Evolutionary conservation across 2,888 invertebrate species (phyloP), one percentile per base, ranked within the genome.

Genomic region (Incurvaria masculella): DNA sequence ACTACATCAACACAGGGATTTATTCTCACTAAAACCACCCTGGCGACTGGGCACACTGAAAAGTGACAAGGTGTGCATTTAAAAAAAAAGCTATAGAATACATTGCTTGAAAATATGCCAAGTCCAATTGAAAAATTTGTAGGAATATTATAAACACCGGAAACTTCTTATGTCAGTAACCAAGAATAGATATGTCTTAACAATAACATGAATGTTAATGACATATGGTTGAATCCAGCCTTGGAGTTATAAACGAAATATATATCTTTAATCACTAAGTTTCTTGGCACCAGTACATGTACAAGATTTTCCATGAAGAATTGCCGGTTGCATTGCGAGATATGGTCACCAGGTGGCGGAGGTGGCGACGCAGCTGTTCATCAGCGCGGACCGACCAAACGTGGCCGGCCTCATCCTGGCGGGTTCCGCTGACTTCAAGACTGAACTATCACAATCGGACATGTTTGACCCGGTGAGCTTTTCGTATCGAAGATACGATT

Each of bases 371-470:
- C 94, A 95, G 69, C 80, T 98, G 61, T 99, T 96, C 80, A 98
- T 99, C 65, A 88, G 94, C 56, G 97, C 96, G 55, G 99, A 99
- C 76, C 91, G 97, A 64, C 95, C 97, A 8, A 97, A 97, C 69
- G 95, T 98, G 53, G 94, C 97, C 47, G 99, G 99, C 1, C 83
- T 99, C 42, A 97, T 99, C 61, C 81, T 99, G 56, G 99, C 99
- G 56, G 99, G 99, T 82, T 97, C 97, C 59, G 99, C 99, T 16
- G 99, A 99, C 75, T 99, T 99, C 79, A 99, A 99, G 84, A 99
- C 98, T 56, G 99, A 99, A 73, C 87, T 99, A 61, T 96, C 96
- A 68, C 98, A 98, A 81, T 98, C 98, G 1, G 98, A 99, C 69
- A 98, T 99, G 97, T 99, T 99, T 76, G 99, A 99, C 81, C 96